Percentiles rank a stretch among this genome's conserved stretches.
phyloP scores from a whole-genome alignment of 2,888 invertebrate genomes.

The Sphecodes monilicornis region DNA sequence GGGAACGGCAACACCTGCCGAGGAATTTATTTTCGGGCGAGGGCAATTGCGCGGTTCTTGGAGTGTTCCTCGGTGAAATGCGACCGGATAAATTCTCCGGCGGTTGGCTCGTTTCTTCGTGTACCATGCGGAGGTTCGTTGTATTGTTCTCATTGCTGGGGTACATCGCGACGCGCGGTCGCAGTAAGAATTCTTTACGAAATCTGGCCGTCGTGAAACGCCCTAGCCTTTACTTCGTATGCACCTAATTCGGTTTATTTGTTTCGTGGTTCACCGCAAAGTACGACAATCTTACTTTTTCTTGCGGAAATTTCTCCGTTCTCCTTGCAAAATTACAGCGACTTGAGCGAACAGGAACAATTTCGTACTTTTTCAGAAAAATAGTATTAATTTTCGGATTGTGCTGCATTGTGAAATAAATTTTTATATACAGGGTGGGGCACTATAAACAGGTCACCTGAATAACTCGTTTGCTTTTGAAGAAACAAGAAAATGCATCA shows the following conservation, averaged over 20 bases:
- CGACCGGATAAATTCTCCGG: constrained; percentile 24
- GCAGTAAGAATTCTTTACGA: not conserved
- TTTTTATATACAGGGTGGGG: too few species aligned
- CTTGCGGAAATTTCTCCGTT: not conserved
- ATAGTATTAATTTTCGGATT: too few species aligned
- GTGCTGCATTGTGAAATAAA: too few species aligned
- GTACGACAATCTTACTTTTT: not conserved
- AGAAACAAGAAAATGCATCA: too few species aligned
- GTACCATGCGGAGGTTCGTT: not conserved
- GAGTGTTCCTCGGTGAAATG: constrained; percentile 5
- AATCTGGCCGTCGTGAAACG: not conserved
- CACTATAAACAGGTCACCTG: too few species aligned
- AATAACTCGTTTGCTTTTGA: too few species aligned
- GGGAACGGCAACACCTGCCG: constrained; percentile 44
- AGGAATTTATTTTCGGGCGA: constrained; percentile 39
- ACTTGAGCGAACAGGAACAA: too few species aligned
- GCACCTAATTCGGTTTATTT: constrained; percentile 3
- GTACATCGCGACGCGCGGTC: not conserved
- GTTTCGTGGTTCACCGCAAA: not conserved
- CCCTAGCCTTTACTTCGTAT: not conserved
- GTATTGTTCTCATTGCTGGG: not conserved
- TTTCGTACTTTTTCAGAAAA: too few species aligned
- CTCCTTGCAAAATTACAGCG: too few species aligned
- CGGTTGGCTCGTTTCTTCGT: not conserved
- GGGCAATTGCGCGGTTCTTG: constrained; percentile 20